A percentile compares a stretch with the other conserved stretches of the same genome.
These are phyloP conservation scores for Caradrina kadenii DNA, from an alignment of 2,888 invertebrate species.

Conservation along the genomic window DNA sequence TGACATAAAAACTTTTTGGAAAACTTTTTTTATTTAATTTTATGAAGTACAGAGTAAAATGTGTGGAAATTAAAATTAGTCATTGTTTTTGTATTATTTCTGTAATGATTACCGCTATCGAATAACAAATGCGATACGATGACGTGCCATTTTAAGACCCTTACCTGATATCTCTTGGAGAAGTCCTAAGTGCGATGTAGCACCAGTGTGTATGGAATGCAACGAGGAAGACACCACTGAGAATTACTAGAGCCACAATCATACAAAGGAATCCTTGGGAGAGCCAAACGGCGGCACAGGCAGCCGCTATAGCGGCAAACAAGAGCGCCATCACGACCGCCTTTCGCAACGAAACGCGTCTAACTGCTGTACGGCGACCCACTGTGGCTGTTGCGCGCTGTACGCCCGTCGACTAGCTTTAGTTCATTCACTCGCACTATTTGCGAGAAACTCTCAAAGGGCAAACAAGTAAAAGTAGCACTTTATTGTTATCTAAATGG, in stretches of 20 bases:
- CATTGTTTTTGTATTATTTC: conserved; percentile 3
- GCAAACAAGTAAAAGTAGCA: conserved; percentile 11
- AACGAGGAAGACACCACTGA: conserved; percentile 91
- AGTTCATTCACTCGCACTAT: conserved; percentile 48
- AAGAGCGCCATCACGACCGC: conserved; percentile 84
- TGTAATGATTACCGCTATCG: conserved; percentile 13
- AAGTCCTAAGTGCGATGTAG: conserved; percentile 94
- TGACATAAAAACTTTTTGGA: conserved; percentile 12
- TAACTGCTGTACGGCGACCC: conserved; percentile 78
- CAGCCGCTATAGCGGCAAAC: conserved; percentile 81
- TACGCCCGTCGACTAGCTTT: conserved; percentile 39
- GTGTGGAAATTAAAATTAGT: not conserved
- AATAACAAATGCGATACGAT: conserved; percentile 51
- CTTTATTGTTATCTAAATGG: conserved; percentile 15
- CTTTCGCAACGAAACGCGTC: conserved; percentile 88
- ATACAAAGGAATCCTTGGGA: conserved; percentile 92
- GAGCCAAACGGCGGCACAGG: conserved; percentile 85
- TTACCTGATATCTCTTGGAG: conserved; percentile 94
- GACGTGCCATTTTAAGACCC: conserved; percentile 63
- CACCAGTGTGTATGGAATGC: conserved; percentile 94
- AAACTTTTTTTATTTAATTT: not conserved
- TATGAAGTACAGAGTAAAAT: not conserved
- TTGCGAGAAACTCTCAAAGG: conserved; percentile 24
- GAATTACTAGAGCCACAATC: conserved; percentile 91
- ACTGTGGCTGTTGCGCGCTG: conserved; percentile 60